Percentiles rank a stretch among this genome's conserved stretches.
phyloP scores from a whole-genome alignment of 2,888 invertebrate species.

The Pristionchus fissidentatus region DNA sequence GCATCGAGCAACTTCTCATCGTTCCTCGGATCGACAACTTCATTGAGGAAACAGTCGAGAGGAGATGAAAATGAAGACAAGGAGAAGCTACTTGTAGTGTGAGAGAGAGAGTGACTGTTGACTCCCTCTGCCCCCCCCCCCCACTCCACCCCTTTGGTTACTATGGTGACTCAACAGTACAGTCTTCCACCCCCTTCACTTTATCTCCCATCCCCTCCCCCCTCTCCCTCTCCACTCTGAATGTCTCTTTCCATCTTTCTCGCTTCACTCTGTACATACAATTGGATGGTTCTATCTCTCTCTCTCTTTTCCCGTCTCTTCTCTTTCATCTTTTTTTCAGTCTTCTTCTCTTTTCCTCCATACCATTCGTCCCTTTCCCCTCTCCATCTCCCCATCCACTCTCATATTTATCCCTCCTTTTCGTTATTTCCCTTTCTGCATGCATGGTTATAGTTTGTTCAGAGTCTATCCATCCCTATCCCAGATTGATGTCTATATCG shows the following conservation, averaged over 20 bases:
- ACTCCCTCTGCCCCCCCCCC: neutral
- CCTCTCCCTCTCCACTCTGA: conserved; percentile 18
- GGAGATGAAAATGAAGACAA: conserved; percentile 29
- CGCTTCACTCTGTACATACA: conserved; percentile 18
- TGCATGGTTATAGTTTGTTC: conserved; percentile 13
- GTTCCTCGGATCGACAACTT: conserved; percentile 32
- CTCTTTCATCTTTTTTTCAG: conserved; percentile 5
- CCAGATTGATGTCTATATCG: neutral
- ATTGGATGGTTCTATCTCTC: neutral
- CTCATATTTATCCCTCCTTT: conserved; percentile 23
- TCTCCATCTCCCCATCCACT: neutral
- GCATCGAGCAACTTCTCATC: conserved; percentile 17
- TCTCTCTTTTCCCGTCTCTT: neutral
- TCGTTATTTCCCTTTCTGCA: neutral
- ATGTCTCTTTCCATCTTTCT: neutral
- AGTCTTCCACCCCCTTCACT: neutral
- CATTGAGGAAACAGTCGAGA: conserved; percentile 8
- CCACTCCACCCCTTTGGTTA: neutral
- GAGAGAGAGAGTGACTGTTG: neutral
- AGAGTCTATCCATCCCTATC: neutral
- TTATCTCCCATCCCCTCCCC: neutral
- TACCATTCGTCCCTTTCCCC: neutral
- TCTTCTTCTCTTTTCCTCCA: conserved; percentile 5
- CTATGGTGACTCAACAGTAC: neutral
- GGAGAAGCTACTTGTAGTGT: conserved; percentile 43